phyloP scores from a whole-genome alignment of 2,113 vertebrate genomes.

The Hoplias malabaricus region DNA sequence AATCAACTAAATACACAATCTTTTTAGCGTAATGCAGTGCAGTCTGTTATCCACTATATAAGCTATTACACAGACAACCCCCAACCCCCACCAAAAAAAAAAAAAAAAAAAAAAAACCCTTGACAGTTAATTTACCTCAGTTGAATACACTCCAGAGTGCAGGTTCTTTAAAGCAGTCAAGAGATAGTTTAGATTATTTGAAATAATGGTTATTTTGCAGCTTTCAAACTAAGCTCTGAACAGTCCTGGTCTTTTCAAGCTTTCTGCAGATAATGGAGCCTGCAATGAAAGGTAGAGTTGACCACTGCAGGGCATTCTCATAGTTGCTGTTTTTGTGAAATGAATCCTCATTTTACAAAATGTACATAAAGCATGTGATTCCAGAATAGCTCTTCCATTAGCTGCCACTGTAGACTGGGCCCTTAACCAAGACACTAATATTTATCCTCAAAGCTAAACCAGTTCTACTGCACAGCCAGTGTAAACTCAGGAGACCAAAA shows the following conservation, averaged over 20 bases:
- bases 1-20: background rate
- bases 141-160: background rate
- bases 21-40: constrained; percentile 8
- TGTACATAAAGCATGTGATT: background rate
- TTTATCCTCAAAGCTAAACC: background rate
- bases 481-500: background rate
- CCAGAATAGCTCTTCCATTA: background rate
- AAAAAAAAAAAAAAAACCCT: too few species aligned
- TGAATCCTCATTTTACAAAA: background rate
- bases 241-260: background rate
- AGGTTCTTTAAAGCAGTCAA: background rate
- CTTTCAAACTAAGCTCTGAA: background rate
- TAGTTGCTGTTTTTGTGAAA: background rate
- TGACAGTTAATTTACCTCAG: background rate
- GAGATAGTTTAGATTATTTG: background rate
- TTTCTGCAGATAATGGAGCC: background rate
- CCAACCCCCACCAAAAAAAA: too few species aligned
- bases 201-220: background rate
- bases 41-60: background rate
- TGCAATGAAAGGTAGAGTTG: background rate
- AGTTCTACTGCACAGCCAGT: background rate
- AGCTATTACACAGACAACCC: background rate
- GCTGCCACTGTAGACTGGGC: background rate
- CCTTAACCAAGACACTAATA: background rate
- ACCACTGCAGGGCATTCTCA: background rate